Conservation (phyloP, 2,797 vertebrate genomes). For the Loris lydekkerianus region DNA sequence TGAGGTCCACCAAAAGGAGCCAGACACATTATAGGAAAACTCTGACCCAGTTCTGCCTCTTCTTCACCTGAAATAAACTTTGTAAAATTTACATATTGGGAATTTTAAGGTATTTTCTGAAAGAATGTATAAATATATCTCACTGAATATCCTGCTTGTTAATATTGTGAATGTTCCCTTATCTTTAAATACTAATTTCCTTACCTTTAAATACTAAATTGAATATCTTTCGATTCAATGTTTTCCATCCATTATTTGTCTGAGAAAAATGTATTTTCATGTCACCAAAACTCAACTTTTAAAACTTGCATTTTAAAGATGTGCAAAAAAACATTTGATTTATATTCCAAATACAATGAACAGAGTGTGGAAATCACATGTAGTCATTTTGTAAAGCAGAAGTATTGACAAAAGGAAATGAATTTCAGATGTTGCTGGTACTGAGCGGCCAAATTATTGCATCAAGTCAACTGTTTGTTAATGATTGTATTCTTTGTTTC, state of each 20-base stretch:
- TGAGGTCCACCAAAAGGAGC: neutral
- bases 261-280: constrained; percentile 46
- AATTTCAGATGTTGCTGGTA: constrained; percentile 32
- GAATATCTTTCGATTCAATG: neutral
- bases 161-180: neutral
- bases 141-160: neutral
- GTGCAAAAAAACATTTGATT: constrained; percentile 47
- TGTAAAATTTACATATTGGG: neutral
- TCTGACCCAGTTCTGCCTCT: neutral
- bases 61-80: neutral
- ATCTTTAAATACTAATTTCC: constrained; percentile 28
- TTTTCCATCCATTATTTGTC: constrained; percentile 18
- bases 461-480: constrained; percentile 55
- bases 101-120: constrained; percentile 18
- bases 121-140: neutral
- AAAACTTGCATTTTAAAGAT: constrained; percentile 55
- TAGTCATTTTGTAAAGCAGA: constrained; percentile 40
- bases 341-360: constrained; percentile 41
- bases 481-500: constrained; percentile 61
- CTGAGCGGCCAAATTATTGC: constrained; percentile 40
- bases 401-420: constrained; percentile 38
- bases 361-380: constrained; percentile 26
- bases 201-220: constrained; percentile 40
- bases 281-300: constrained; percentile 40
- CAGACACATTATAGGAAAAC: neutral